These are phyloP conservation scores for Anneissia japonica DNA, from an alignment of 35 echinoderm and acorn worm species.

Conservation along the genomic window DNA sequence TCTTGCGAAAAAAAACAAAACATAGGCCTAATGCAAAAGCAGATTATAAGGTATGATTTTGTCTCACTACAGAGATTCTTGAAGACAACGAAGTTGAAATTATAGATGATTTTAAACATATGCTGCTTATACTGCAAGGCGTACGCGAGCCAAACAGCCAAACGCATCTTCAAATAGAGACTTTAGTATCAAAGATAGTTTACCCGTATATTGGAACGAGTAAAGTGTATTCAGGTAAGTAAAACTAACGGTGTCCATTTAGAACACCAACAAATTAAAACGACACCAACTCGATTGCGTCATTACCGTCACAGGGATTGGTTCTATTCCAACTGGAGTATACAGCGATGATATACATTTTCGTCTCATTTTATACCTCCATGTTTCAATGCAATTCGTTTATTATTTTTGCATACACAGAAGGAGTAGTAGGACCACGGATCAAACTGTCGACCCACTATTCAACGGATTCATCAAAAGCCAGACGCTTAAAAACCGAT, in stretches of 20 bases:
- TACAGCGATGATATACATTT: no score
- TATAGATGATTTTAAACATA: neutral
- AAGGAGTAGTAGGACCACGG: no score
- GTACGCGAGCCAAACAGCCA: neutral
- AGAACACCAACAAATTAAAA: neutral
- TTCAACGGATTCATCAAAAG: neutral
- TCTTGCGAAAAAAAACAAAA: no score
- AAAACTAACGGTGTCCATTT: no score
- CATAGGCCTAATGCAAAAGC: no score
- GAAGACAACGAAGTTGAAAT: neutral
- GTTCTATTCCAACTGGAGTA: no score
- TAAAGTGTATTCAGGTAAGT: neutral
- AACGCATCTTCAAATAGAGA: neutral
- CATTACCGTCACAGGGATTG: no score
- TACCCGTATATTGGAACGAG: neutral
- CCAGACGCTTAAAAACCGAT: neutral
- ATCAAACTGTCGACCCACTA: neutral
- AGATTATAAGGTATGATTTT: no score
- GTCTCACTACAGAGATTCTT: neutral
- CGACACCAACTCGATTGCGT: no score
- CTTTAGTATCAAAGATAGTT: neutral
- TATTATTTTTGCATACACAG: no score
- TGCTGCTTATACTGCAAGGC: neutral
- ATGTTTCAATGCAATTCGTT: no score
- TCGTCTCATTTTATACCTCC: no score